Conservation (phyloP, 2,797 vertebrate genomes). For the Vipera ursinii region DNA sequence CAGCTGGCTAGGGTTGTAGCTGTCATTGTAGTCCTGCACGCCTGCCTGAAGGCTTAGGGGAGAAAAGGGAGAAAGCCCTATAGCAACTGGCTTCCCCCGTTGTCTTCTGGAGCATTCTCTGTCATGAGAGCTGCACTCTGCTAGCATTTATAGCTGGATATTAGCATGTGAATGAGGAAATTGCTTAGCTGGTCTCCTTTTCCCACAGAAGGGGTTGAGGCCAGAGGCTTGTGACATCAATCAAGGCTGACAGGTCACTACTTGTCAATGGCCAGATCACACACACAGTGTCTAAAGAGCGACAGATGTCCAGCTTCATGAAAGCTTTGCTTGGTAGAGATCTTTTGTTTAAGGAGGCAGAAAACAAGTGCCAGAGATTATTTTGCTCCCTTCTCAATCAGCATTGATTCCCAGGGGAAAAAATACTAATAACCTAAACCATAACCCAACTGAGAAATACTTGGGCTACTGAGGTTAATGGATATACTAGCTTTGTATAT, state of each 20-base stretch:
- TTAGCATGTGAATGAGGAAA: slow-evolving; percentile 87
- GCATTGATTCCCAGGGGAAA: slow-evolving; percentile 71
- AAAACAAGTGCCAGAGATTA: slow-evolving; percentile 64
- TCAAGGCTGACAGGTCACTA: slow-evolving; percentile 88
- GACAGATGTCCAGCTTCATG: slow-evolving; percentile 86
- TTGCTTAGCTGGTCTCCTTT: slow-evolving; percentile 83
- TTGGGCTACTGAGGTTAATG: slow-evolving; percentile 52
- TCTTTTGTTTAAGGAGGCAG: slow-evolving; percentile 63
- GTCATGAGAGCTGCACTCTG: slow-evolving; percentile 50
- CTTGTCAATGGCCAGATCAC: slow-evolving; percentile 76
- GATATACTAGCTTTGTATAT: background rate
- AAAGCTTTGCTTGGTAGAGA: slow-evolving; percentile 69
- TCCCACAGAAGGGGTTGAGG: slow-evolving; percentile 84
- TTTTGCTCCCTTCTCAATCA: slow-evolving; percentile 47
- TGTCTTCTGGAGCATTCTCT: slow-evolving; percentile 57
- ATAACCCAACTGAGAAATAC: slow-evolving; percentile 71
- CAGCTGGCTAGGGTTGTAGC: slow-evolving; percentile 69
- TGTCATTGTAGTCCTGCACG: slow-evolving; percentile 72
- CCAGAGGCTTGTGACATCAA: slow-evolving; percentile 78
- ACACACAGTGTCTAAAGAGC: slow-evolving; percentile 68
- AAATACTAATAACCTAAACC: slow-evolving; percentile 55
- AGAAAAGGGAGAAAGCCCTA: background rate
- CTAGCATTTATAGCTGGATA: slow-evolving; percentile 81
- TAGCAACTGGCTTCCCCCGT: background rate
- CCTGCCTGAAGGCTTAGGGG: background rate